Evolutionary conservation across 2,113 vertebrate genomes (phyloP), one percentile per base, ranked within the genome.

Genomic region (Leptobrachium leishanense): DNA sequence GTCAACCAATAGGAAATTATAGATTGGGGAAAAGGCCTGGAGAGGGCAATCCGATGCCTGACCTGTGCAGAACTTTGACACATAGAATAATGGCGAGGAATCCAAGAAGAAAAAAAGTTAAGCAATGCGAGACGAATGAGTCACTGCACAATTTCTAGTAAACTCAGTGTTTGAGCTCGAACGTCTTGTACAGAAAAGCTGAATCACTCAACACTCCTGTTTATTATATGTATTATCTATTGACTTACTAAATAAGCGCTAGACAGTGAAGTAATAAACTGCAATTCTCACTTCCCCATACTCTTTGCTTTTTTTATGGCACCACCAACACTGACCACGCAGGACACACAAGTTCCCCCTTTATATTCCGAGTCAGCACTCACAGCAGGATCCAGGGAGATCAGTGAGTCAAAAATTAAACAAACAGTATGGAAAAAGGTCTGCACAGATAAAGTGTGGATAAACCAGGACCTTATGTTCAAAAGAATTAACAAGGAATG

Each of bases 391-490:
- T 55, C 53, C 40, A 20, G 43, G 62, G 43, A 80, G 66, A 43
- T 55, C 63, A 72, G 72, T 80, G 77, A 73, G 50, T 80, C 70
- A 12, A 50, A 69, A 41, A 77, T 43, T 77, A 64, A 65, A 55
- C 68, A 78, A 64, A 79, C 31, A 43, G 10, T 66, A 31, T 31
- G 20, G 20, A 31, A 12, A 54, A 72, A 39, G 13, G 43, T 53
- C 4, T 50, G n/a, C 40, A 54, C 77, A 74, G 77, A 80, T 74
- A 74, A n/a, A n/a, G n/a, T n/a, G n/a, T n/a, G n/a, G n/a, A n/a
- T n/a, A n/a, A n/a, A n/a, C n/a, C n/a, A n/a, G n/a, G n/a, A n/a
- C n/a, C n/a, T n/a, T n/a, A n/a, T 64, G 62, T 64, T 64, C 4
- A 64, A 64, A 64, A 20, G 7, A 62, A 31, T 20, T 64, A 7